Percentiles rank a stretch among this genome's conserved stretches.
These are phyloP conservation scores for Scleropages formosus DNA, from an alignment of 2,797 vertebrate genomes.

Conservation along the genomic window DNA sequence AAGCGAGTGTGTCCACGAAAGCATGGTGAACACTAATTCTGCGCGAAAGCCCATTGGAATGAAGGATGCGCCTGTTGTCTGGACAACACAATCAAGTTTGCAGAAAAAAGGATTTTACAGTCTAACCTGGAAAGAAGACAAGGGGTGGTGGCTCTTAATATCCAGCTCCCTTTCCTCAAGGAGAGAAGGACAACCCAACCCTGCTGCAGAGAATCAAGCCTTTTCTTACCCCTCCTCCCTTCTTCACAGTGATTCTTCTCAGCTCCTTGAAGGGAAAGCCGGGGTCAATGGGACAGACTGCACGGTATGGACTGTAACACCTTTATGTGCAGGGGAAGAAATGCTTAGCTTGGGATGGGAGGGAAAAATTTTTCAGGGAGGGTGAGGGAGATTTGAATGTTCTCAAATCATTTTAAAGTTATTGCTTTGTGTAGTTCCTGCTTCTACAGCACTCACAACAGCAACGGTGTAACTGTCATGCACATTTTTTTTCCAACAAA, in stretches of 20 bases:
- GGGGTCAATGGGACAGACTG: conserved; percentile 65
- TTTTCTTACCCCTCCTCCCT: conserved; percentile 25
- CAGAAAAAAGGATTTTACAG: conserved; percentile 48
- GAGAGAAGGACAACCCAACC: conserved; percentile 29
- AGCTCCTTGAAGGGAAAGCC: conserved; percentile 64
- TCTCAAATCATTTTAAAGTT: conserved; percentile 74
- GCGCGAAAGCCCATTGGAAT: conserved; percentile 56
- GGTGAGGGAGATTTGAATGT: conserved; percentile 50
- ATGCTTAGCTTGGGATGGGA: conserved; percentile 19
- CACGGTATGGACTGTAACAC: conserved; percentile 66
- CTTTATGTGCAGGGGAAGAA: conserved; percentile 56
- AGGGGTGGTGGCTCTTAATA: conserved; percentile 36
- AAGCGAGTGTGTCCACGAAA: conserved; percentile 40
- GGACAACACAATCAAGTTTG: conserved; percentile 54
- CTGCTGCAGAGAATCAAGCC: not conserved
- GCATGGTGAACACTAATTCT: conserved; percentile 48
- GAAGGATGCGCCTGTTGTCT: conserved; percentile 54
- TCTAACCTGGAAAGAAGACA: conserved; percentile 41
- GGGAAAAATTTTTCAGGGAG: not conserved
- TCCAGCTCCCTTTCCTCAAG: conserved; percentile 34
- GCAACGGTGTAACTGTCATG: conserved; percentile 43
- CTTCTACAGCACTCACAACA: conserved; percentile 61
- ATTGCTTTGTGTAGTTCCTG: conserved; percentile 64
- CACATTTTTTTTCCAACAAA: not conserved
- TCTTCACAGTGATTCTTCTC: conserved; percentile 53